Evolutionary conservation across 1,140 invertebrate genomes (phyloP), one percentile per base, ranked within the genome.

Genomic region (Homalodisca vitripennis): DNA sequence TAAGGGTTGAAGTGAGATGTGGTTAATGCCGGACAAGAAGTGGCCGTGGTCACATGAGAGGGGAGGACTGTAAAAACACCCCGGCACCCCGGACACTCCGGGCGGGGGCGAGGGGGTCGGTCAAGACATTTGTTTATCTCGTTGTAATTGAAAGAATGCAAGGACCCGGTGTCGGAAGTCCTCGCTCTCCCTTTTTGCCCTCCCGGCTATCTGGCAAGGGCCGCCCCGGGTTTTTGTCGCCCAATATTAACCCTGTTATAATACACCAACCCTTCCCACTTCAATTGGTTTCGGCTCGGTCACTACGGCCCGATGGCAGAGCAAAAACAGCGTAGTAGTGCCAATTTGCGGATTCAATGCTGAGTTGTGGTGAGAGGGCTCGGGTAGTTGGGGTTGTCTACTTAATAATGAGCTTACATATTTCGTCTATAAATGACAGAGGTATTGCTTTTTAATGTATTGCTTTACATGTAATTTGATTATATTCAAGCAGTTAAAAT

Each of bases 81-180:
- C 55, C 48, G 14, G 22, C 17, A 51, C 17, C 48, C 17, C 48
- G n/a, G n/a, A n/a, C n/a, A n/a, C n/a, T n/a, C n/a, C n/a, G n/a
- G n/a, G n/a, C 22, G 14, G 3, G 6, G 48, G 48, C 2, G 14
- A 3, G n/a, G 48, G 48, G 17, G 48, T 14, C 3, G 55, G 55
- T 60, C 55, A 60, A 60, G 55, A 60, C 55, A 60, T 60, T 60
- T 60, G 55, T 60, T 60, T 60, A 60, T 60, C 55, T 27, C 34
- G 24, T 27, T 60, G 55, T 60, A 60, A 60, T 60, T 60, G 55
- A 60, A 60, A 60, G 55, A 60, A 60, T 30, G 24, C 55, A n/a
- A 29, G 24, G 55, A 26, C 22, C 55, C 55, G 55, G 48, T 3
- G 48, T 22, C 48, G 48, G 48, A 51, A 51, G 48, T 3, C 48